Percentiles rank a stretch among this genome's conserved stretches.
Conservation (phyloP, 2,113 vertebrate genomes). For the Sinocyclocheilus anshuiensis region DNA sequence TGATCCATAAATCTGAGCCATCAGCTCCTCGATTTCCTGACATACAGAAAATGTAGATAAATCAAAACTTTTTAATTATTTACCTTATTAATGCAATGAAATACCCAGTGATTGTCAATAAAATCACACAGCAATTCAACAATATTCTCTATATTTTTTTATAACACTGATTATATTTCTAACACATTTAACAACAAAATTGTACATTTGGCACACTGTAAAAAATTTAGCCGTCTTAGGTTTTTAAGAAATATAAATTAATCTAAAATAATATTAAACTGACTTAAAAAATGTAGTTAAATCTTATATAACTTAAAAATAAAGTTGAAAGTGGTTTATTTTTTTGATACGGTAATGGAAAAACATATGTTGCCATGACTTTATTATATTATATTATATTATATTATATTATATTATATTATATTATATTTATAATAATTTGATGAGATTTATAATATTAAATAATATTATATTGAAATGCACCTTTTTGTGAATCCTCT, state of each 20-base stretch:
- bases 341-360: too few relatives aligned
- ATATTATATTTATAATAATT: too few relatives aligned
- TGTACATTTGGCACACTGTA: neutral
- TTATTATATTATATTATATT: too few relatives aligned
- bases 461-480: neutral
- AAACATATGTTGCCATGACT: too few relatives aligned
- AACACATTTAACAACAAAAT: neutral
- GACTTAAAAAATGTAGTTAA: too few relatives aligned
- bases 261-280: too few relatives aligned
- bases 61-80: neutral
- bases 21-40: conserved; percentile 78
- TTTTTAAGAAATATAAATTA: too few relatives aligned
- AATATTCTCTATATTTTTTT: neutral
- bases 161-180: neutral
- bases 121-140: neutral
- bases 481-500: conserved; percentile 79
- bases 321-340: too few relatives aligned
- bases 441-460: too few relatives aligned
- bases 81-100: neutral
- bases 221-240: too few relatives aligned
- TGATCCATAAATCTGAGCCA: conserved; percentile 75
- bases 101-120: neutral
- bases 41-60: conserved; percentile 13
- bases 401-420: too few relatives aligned
- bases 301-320: too few relatives aligned